Evolutionary conservation across 2,888 invertebrate species (phyloP).

Genomic region (Parasteatoda lunata): DNA sequence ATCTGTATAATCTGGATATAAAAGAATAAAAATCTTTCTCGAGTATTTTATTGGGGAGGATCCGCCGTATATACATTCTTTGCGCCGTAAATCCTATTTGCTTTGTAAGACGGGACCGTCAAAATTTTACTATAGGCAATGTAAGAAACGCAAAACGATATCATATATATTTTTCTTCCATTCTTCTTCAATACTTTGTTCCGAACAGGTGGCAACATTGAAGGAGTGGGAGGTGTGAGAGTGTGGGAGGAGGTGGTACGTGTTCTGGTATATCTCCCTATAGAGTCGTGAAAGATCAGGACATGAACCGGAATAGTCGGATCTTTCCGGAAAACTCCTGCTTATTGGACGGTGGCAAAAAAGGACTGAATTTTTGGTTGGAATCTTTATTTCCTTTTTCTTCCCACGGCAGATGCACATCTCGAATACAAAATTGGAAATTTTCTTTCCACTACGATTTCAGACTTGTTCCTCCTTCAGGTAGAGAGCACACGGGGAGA

Average conservation of each 20-base stretch:
- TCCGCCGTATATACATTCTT: not conserved
- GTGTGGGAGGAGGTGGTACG: not conserved
- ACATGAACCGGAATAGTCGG: not conserved
- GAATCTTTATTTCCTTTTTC: not conserved
- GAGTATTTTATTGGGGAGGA: not conserved
- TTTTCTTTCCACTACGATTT: not conserved
- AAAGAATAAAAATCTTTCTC: not conserved
- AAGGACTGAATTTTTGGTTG: not conserved
- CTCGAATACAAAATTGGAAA: slow-evolving; percentile 2
- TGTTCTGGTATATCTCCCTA: not conserved
- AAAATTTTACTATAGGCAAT: not conserved
- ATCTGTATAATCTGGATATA: not conserved
- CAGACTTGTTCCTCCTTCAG: too few relatives aligned
- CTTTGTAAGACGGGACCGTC: not conserved
- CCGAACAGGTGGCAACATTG: not conserved
- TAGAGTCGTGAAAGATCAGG: slow-evolving; percentile 5
- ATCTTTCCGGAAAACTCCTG: not conserved
- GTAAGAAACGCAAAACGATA: not conserved
- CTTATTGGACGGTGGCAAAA: not conserved
- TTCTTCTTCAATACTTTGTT: not conserved
- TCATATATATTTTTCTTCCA: not conserved
- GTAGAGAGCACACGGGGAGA: too few relatives aligned
- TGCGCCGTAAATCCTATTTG: not conserved
- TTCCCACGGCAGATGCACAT: not conserved
- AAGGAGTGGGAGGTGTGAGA: not conserved